Percentiles rank a stretch among this genome's conserved stretches.
Conservation (phyloP, 2,797 vertebrate genomes). For the Lophotriccus pileatus region DNA sequence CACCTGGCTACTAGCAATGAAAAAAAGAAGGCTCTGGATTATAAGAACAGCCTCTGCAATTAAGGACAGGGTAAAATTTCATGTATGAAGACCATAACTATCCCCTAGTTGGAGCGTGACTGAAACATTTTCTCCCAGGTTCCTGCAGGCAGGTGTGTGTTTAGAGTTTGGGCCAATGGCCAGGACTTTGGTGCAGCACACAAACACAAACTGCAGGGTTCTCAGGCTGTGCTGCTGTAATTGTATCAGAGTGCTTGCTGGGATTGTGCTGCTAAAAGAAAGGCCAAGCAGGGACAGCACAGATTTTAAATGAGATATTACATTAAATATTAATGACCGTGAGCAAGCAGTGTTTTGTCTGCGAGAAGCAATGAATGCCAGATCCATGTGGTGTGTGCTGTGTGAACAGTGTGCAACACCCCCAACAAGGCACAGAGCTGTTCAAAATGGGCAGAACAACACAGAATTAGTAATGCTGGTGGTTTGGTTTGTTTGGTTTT, state of each 20-base stretch:
- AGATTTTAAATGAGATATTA: neutral
- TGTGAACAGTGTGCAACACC: neutral
- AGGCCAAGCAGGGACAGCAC: neutral
- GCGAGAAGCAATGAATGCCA: neutral
- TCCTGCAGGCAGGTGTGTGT: neutral
- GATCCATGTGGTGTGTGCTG: neutral
- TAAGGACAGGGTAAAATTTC: neutral
- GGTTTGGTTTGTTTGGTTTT: too few species aligned
- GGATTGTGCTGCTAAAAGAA: neutral
- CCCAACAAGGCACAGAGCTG: neutral
- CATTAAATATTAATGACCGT: neutral
- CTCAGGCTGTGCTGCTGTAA: neutral
- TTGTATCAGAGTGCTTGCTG: neutral
- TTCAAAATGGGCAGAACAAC: neutral
- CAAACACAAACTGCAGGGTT: neutral
- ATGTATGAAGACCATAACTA: accelerated
- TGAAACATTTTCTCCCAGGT: neutral
- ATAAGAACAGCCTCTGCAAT: neutral
- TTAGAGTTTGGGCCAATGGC: neutral
- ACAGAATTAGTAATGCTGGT: neutral
- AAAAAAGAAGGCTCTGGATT: neutral
- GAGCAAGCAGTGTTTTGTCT: neutral
- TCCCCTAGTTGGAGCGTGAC: neutral
- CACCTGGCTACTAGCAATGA: neutral
- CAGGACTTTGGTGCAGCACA: neutral